These are phyloP conservation scores for Diphyllodes magnificus DNA, from an alignment of 2,113 vertebrate species.

Conservation along the genomic window DNA sequence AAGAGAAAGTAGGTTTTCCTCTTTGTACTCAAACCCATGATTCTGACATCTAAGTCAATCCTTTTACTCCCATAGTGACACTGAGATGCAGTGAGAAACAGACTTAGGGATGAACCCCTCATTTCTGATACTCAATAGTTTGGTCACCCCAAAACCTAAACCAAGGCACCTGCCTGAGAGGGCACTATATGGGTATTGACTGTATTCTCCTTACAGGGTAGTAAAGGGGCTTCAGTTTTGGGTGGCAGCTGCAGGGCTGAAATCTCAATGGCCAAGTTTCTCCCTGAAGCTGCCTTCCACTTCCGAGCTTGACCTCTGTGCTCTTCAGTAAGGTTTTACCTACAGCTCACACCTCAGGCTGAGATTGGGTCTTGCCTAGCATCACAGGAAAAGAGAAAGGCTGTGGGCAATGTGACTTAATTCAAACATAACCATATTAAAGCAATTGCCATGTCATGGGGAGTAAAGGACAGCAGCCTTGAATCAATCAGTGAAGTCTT, in stretches of 20 bases:
- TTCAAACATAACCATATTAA: background rate
- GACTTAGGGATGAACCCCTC: background rate
- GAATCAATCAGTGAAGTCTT: background rate
- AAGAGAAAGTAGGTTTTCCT: background rate
- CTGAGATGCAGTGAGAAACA: background rate
- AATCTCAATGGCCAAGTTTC: background rate
- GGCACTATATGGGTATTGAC: rapidly evolving
- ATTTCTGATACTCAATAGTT: background rate
- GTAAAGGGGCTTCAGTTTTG: background rate
- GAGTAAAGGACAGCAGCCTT: background rate
- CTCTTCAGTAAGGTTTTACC: background rate
- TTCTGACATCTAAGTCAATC: background rate
- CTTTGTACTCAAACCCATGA: background rate
- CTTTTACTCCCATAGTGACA: background rate
- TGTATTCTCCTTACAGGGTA: background rate
- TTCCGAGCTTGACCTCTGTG: background rate
- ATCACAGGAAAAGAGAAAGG: background rate
- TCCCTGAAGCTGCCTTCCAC: background rate
- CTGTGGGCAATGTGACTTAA: background rate
- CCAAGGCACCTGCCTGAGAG: background rate
- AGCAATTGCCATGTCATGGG: background rate
- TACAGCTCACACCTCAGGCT: background rate
- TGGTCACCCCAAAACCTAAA: background rate
- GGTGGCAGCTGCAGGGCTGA: background rate
- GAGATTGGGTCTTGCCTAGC: background rate